Evolutionary conservation across 2,113 vertebrate genomes (phyloP).

Genomic region (Tragelaphus buxtoni): DNA sequence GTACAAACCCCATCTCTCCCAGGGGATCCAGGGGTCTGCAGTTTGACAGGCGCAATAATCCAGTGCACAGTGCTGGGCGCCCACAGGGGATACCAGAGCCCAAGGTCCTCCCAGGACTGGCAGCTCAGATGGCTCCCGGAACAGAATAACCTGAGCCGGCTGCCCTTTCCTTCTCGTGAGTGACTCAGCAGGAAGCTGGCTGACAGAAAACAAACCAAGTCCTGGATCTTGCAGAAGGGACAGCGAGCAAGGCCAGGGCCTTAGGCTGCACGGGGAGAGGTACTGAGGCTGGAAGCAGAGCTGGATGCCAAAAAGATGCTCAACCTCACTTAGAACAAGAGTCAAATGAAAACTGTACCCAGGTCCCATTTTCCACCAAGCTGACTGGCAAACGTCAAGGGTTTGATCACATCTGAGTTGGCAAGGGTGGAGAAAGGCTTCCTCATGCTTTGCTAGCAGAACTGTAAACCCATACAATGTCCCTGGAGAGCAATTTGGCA

Average conservation of each 20-base stretch:
- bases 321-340: background rate
- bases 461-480: background rate
- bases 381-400: background rate
- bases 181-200: slow-evolving; percentile 38
- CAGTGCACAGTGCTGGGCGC: rapidly evolving
- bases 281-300: rapidly evolving
- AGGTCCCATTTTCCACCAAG: background rate
- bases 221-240: background rate
- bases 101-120: background rate
- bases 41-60: background rate
- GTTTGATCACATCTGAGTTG: rapidly evolving
- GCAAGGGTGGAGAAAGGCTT: background rate
- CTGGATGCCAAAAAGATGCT: rapidly evolving
- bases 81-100: background rate
- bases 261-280: rapidly evolving
- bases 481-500: rapidly evolving
- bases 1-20: background rate
- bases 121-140: background rate
- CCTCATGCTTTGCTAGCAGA: background rate
- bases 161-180: background rate
- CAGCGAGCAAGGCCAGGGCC: background rate
- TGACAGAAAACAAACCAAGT: background rate
- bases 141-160: slow-evolving; percentile 15
- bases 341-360: background rate
- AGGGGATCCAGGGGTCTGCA: background rate